Evolutionary conservation across 2,797 vertebrate species (phyloP).

Genomic region (Lagodon rhomboides): DNA sequence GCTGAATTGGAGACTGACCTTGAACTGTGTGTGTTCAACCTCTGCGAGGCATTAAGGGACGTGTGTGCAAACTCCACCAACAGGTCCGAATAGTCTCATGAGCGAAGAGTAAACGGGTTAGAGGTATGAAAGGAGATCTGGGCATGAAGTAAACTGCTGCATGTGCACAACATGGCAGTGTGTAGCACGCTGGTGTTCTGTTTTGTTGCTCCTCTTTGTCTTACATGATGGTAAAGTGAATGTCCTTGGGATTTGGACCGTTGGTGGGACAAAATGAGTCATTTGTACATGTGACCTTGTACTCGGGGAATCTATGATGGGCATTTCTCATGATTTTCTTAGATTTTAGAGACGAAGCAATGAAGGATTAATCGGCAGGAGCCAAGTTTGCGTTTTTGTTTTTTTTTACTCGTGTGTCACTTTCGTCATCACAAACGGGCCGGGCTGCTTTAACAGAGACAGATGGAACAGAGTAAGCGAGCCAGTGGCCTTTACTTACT

Average conservation of each 20-base stretch:
- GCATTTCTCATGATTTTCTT: background rate
- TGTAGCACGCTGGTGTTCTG: background rate
- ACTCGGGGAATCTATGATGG: background rate
- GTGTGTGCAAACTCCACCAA: constrained; percentile 36
- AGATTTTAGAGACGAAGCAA: background rate
- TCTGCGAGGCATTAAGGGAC: constrained; percentile 49
- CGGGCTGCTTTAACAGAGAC: too few species aligned
- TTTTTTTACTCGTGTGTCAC: too few species aligned
- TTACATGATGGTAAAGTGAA: background rate
- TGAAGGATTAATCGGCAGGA: background rate
- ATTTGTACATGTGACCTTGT: background rate
- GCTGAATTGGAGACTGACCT: constrained; percentile 73
- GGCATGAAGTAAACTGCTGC: constrained; percentile 25
- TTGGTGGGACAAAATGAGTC: background rate
- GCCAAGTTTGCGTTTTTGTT: too few species aligned
- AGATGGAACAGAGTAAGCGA: too few species aligned
- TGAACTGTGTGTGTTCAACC: constrained; percentile 74
- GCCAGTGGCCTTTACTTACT: too few species aligned
- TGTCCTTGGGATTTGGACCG: background rate
- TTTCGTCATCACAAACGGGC: too few species aligned
- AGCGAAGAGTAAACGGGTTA: constrained; percentile 46
- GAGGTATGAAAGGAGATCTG: constrained; percentile 7
- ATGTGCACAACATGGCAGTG: background rate
- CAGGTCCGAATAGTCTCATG: constrained; percentile 49
- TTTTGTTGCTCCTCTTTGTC: background rate